These are phyloP conservation scores for Panthera tigris DNA, from an alignment of 2,113 vertebrate genomes.

Conservation along the genomic window DNA sequence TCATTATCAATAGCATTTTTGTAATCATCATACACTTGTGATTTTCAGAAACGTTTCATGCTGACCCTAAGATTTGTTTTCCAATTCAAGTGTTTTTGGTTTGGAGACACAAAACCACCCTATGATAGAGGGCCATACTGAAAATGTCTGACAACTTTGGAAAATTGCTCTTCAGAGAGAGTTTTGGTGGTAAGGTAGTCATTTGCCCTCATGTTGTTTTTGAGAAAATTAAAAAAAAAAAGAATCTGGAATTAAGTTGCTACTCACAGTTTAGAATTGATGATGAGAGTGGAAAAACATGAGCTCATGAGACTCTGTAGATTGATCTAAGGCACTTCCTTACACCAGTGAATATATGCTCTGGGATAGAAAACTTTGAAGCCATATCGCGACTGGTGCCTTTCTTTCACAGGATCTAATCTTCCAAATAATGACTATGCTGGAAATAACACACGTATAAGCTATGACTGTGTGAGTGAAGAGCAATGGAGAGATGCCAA, in stretches of 20 bases:
- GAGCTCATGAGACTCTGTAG: fast-evolving
- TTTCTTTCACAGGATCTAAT: not conserved
- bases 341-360: not conserved
- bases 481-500: not conserved
- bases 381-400: not conserved
- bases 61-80: not conserved
- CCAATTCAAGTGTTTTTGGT: not conserved
- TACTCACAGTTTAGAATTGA: not conserved
- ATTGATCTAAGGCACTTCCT: not conserved
- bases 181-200: not conserved
- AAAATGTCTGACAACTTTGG: not conserved
- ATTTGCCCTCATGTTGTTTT: not conserved
- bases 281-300: not conserved
- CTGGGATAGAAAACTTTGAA: not conserved
- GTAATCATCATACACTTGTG: not conserved
- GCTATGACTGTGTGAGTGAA: not conserved
- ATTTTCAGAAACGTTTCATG: not conserved
- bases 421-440: not conserved
- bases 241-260: not conserved
- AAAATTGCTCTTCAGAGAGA: not conserved
- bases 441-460: not conserved
- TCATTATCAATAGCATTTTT: not conserved
- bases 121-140: no score
- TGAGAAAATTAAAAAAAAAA: not conserved
- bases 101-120: not conserved